Evolutionary conservation across 1,140 invertebrate species (phyloP), one percentile per base, ranked within the genome.

Genomic region (Microplitis mediator): DNA sequence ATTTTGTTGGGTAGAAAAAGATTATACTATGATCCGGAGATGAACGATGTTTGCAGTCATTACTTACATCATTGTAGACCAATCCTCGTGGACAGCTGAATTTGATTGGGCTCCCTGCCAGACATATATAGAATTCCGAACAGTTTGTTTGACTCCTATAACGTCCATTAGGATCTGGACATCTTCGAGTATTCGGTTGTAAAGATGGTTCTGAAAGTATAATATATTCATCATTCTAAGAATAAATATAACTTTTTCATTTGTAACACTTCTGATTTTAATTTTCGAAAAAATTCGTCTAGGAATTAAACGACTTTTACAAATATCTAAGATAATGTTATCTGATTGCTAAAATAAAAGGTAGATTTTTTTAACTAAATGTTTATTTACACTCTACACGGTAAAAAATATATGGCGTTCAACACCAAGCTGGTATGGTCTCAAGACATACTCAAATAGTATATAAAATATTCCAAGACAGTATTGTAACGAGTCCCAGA

Each of bases 41-140:
- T 34, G 51, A 51, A 34, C 67, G 31, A 58, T 11, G 23, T 61
- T 13, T 60, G 61, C 62, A 52, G 71, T 52, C 65, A 51, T 71
- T 79, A 77, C 85, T 89, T 88, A 92, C 91, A 80, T 90, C 88
- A 83, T 89, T 92, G 80, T 90, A 93, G 74, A 89, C 87, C 54
- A 91, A 84, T 54, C 90, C 89, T 60, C 78, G 86, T 32, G 91
- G 90, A 79, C 92, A 93, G 60, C 83, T 79, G 80, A 92, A 91
- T 77, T 88, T 90, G 63, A 90, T 86, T n/a, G 91, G 89, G 51
- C 84, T 82, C 70, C 88, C 84, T 71, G 80, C 79, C 23, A 89
- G 86, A 79, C 92, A 93, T 4, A 91, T 87, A 82, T 89, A 92
- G 85, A 92, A 93, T 78, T 90, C 89, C 69, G 89, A 90, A 74